phyloP scores from a whole-genome alignment of 2,888 invertebrate genomes.

The Tinea semifulvella region DNA sequence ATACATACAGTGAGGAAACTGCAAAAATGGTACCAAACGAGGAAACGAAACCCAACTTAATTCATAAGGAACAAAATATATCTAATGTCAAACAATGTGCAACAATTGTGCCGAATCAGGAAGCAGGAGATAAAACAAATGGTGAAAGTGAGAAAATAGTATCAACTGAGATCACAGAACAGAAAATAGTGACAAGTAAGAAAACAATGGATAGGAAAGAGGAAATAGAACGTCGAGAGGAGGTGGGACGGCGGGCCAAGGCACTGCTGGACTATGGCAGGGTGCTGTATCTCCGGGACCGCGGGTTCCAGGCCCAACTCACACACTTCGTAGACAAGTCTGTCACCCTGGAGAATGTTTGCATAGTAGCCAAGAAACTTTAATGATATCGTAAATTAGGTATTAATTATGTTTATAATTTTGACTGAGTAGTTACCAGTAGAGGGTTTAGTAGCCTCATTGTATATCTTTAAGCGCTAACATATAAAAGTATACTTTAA shows the following conservation, averaged over 20 bases:
- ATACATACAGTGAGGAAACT: conserved; percentile 66
- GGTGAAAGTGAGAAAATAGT: no score
- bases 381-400: neutral
- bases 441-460: neutral
- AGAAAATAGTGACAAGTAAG: neutral
- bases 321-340: conserved; percentile 70
- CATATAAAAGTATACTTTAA: no score
- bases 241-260: conserved; percentile 78
- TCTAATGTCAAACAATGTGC: conserved; percentile 19
- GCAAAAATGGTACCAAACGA: neutral
- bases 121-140: neutral
- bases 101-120: conserved; percentile 35
- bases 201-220: neutral
- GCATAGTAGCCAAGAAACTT: conserved; percentile 68
- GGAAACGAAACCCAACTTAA: neutral
- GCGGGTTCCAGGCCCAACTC: conserved; percentile 69
- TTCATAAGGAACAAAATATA: neutral
- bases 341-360: conserved; percentile 82
- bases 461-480: neutral
- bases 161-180: neutral
- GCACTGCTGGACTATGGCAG: conserved; percentile 81
- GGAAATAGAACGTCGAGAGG: conserved; percentile 26
- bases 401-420: no score
- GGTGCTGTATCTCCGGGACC: conserved; percentile 64
- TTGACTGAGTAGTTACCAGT: neutral